Evolutionary conservation across 2,797 vertebrate species (phyloP), one percentile per base, ranked within the genome.

Genomic region (Spinus pinus): DNA sequence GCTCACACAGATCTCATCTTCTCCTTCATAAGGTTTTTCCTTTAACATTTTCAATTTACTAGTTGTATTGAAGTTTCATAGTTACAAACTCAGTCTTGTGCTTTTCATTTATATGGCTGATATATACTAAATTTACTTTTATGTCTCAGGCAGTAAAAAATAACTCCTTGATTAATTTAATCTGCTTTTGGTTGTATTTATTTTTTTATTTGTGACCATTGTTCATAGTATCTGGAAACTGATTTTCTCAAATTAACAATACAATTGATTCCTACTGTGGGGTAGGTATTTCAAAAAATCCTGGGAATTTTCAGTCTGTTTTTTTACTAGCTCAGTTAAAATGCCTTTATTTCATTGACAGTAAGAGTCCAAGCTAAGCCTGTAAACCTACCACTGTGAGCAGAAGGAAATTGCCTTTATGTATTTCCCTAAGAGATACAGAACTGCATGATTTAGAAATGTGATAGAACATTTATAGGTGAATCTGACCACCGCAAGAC

Each of bases 401-500:
- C 33, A 93, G 81, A 91, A 86, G 79, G 41, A 86, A 77, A 88
- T 75, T 88, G 30, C 37, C 12, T 72, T 79, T 54, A 41, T 86
- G 57, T 85, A 7, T 54, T 92, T 91, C 73, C n/a, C 27, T 88
- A 27, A 50, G 44, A 74, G 61, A 81, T n/a, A 79, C 5, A 86
- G 51, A 78, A 78, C 56, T 39, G 28, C 37, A 53, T 28, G 75
- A 81, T 88, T 94, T 82, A 61, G 25, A 88, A 79, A 56, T 83
- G 64, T 82, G 77, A 70, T 79, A 81, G 47, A 89, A 61, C 49
- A 53, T 86, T 94, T 81, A 81, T 33, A 82, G 56, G 65, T 79
- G 77, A 88, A 70, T 77, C 56, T 93, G 88, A 92, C 88, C 86
- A 81, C 56, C 64, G 73, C 27, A 73, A 92, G 58, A 71, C 53